Conservation (phyloP, 2,797 vertebrate species). For the Buphagus erythrorhynchus region DNA sequence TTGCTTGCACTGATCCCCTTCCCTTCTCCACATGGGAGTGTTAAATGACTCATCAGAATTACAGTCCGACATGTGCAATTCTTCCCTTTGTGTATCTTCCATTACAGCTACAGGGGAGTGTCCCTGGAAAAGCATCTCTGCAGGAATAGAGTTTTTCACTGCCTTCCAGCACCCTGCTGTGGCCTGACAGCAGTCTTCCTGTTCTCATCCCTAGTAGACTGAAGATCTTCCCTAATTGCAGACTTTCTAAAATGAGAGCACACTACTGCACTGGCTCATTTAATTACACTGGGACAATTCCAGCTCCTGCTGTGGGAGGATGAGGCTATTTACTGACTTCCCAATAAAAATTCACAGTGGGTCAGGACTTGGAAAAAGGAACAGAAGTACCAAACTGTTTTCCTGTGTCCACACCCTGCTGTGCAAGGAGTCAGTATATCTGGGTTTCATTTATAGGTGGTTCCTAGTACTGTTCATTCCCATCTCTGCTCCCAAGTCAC, state of each 20-base stretch:
- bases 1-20: neutral
- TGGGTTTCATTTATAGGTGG: neutral
- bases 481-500: neutral
- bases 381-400: neutral
- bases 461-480: neutral
- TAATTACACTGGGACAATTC: neutral
- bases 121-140: neutral
- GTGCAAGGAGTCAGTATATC: neutral
- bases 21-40: neutral
- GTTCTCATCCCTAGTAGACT: neutral
- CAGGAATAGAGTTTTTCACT: neutral
- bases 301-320: neutral
- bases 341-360: slow-evolving; percentile 17
- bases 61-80: neutral
- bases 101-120: neutral
- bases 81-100: neutral
- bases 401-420: neutral
- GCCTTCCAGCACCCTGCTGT: neutral
- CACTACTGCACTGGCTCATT: neutral
- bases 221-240: neutral
- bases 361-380: neutral
- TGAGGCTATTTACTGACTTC: neutral
- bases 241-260: neutral
- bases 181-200: neutral
- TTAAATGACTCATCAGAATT: neutral